Evolutionary conservation across 2,888 invertebrate species (phyloP).

Genomic region (Malacosoma neustria): DNA sequence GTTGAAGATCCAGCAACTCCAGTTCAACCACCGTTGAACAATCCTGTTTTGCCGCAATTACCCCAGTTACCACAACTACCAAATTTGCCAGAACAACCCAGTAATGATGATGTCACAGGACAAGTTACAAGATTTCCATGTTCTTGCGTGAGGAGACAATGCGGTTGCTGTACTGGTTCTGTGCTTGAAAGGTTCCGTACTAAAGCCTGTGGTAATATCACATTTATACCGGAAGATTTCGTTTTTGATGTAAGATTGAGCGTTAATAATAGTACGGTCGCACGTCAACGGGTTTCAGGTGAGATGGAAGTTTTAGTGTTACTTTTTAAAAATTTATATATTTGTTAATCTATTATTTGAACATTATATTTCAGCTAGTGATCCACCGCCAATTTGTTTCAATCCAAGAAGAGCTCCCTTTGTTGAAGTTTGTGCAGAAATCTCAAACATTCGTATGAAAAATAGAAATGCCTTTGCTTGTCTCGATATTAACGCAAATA

Average conservation of each 20-base stretch:
- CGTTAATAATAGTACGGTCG: slow-evolving; percentile 82
- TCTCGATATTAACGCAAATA: slow-evolving; percentile 81
- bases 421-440: slow-evolving; percentile 81
- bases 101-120: slow-evolving; percentile 39
- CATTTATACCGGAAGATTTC: slow-evolving; percentile 88
- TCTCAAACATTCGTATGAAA: slow-evolving; percentile 86
- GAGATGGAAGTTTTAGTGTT: slow-evolving; percentile 26
- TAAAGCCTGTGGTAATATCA: slow-evolving; percentile 85
- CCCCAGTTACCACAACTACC: slow-evolving; percentile 21
- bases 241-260: slow-evolving; percentile 82
- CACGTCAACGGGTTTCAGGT: slow-evolving; percentile 84
- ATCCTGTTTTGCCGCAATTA: slow-evolving; percentile 8
- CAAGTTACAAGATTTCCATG: slow-evolving; percentile 76
- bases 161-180: slow-evolving; percentile 81
- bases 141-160: slow-evolving; percentile 75
- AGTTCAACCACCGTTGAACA: slow-evolving; percentile 14
- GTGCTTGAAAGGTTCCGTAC: slow-evolving; percentile 78
- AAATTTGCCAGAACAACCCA: slow-evolving; percentile 25
- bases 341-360: too few species aligned
- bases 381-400: slow-evolving; percentile 82
- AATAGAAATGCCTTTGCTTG: slow-evolving; percentile 87
- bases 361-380: slow-evolving; percentile 74
- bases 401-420: slow-evolving; percentile 81
- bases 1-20: slow-evolving; percentile 16
- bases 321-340: too few species aligned